Conservation (phyloP, 2,797 vertebrate genomes). For the Etheostoma nigrum region DNA sequence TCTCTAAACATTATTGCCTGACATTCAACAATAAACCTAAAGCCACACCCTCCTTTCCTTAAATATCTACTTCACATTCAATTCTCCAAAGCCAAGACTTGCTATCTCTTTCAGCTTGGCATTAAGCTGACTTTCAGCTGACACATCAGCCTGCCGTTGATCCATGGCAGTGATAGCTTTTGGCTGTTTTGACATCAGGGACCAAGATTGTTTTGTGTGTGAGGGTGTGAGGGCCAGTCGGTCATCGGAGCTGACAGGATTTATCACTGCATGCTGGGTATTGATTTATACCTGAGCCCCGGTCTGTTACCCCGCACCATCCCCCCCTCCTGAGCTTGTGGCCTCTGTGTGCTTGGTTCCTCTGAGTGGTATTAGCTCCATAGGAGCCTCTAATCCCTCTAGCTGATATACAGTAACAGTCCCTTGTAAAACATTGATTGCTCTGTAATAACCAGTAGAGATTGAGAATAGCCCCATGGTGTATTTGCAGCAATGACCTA, state of each 20-base stretch:
- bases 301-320: conserved; percentile 19
- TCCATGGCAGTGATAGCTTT: conserved; percentile 78
- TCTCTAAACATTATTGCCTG: not conserved
- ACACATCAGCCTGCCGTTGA: conserved; percentile 71
- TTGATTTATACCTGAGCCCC: conserved; percentile 78
- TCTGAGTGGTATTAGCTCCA: conserved; percentile 56
- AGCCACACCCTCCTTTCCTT: conserved; percentile 7
- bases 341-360: conserved; percentile 53
- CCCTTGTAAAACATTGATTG: conserved; percentile 68
- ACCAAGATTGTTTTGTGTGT: conserved; percentile 79
- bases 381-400: conserved; percentile 64
- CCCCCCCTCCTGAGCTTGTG: conserved; percentile 35
- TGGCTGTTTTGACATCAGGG: conserved; percentile 79
- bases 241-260: conserved; percentile 77
- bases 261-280: conserved; percentile 78
- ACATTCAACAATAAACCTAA: not conserved
- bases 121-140: conserved; percentile 70
- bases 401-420: conserved; percentile 58
- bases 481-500: conserved; percentile 30
- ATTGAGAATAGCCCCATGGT: conserved; percentile 33
- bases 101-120: conserved; percentile 47
- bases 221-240: conserved; percentile 74
- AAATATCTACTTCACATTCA: conserved; percentile 19
- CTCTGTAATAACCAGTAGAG: conserved; percentile 60
- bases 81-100: conserved; percentile 34